Evolutionary conservation across 2,113 vertebrate genomes (phyloP).

Genomic region (Egretta garzetta): DNA sequence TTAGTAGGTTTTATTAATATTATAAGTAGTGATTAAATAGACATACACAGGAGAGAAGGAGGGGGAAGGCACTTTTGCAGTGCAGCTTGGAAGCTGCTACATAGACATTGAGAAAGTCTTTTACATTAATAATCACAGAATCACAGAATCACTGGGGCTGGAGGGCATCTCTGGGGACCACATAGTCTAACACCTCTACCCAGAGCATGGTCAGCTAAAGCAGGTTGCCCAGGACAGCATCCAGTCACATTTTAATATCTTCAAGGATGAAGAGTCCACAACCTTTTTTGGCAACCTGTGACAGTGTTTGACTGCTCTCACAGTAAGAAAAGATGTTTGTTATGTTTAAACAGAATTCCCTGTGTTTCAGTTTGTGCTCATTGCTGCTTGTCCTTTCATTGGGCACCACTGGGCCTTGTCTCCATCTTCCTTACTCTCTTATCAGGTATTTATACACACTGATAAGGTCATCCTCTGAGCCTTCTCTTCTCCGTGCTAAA

Average conservation of each 20-base stretch:
- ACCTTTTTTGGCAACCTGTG: neutral
- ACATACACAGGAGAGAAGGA: neutral
- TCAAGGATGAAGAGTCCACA: neutral
- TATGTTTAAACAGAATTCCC: neutral
- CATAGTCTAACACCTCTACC: neutral
- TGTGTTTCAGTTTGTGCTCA: neutral
- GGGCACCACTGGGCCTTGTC: neutral
- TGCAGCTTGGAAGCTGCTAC: neutral
- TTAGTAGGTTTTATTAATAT: neutral
- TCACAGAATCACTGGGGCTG: neutral
- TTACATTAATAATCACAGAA: neutral
- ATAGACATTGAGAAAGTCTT: neutral
- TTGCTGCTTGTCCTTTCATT: neutral
- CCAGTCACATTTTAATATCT: neutral
- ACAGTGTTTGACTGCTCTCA: neutral
- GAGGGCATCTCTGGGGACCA: neutral
- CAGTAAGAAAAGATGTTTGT: neutral
- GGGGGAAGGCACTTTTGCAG: neutral
- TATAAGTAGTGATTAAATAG: conserved; percentile 1
- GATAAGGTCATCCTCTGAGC: neutral
- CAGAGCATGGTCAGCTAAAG: neutral
- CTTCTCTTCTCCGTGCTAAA: neutral
- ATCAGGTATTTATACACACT: neutral
- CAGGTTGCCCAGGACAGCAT: neutral
- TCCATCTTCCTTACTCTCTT: neutral